These are phyloP conservation scores for Drosophila malerkotliana DNA, from an alignment of 1,140 invertebrate species.

Conservation along the genomic window DNA sequence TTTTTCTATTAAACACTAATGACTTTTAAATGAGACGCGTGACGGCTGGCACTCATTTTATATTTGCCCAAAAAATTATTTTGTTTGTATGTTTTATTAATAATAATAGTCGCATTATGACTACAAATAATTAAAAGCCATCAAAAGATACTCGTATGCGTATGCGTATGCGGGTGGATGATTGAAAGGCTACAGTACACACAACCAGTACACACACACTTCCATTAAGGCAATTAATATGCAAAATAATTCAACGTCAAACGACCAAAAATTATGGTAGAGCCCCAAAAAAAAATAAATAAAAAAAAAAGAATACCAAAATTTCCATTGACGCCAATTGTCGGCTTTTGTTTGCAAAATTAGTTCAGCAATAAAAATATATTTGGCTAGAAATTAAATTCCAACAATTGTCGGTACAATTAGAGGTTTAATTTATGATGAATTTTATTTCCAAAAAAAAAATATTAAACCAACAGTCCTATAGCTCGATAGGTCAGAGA, in stretches of 20 bases:
- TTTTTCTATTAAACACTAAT: slow-evolving; percentile 61
- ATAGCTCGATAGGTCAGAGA: neutral
- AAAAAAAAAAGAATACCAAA: slow-evolving; percentile 1
- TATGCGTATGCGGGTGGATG: slow-evolving; percentile 34
- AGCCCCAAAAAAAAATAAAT: slow-evolving; percentile 1
- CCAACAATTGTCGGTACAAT: neutral
- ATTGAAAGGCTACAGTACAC: slow-evolving; percentile 38
- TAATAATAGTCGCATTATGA: slow-evolving; percentile 60
- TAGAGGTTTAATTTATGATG: neutral
- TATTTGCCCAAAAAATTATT: slow-evolving; percentile 25
- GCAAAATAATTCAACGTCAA: slow-evolving; percentile 40
- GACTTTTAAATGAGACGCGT: slow-evolving; percentile 77
- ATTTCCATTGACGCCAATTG: slow-evolving; percentile 14
- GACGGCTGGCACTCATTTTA: slow-evolving; percentile 14
- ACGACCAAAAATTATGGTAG: slow-evolving; percentile 24
- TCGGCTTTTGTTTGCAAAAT: slow-evolving; percentile 2
- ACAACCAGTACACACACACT: slow-evolving; percentile 26
- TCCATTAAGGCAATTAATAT: slow-evolving; percentile 50
- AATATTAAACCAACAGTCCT: neutral
- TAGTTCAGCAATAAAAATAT: neutral
- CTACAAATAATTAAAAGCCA: slow-evolving; percentile 66
- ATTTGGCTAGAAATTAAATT: neutral
- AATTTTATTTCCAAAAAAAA: neutral
- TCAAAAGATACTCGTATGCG: slow-evolving; percentile 21
- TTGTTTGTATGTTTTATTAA: slow-evolving; percentile 57